Base-by-base conservation (phyloP, 2,113 vertebrate species). In the Microtus ochrogaster region DNA sequence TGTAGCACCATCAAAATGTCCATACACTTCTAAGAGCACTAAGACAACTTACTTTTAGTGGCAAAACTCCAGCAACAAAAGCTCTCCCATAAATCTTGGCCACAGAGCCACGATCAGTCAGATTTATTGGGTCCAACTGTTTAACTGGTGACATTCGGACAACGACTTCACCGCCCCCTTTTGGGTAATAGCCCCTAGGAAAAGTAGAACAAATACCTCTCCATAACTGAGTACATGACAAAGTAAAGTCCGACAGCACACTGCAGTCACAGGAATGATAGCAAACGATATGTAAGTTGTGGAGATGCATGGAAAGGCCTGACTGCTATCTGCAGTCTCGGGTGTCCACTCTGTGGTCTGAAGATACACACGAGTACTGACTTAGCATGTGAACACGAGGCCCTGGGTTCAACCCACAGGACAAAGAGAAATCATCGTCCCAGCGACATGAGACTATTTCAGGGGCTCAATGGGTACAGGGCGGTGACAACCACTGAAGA, bases 21-120 rank as follows among this genome's bases (percentile, higher is more conserved):
- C 2, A 26, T 14, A 79, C 30, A 89, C 30, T 76, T 97, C n/a
- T 49, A 96, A 65, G 92, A 92, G 81, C 81, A 70, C 85, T 72
- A 65, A 10, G 24, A 52, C n/a, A 78, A 98, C 98, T 98, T 98
- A 99, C 99, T 98, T 99, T 99, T 97, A 98, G 99, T 68, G 99
- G 99, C 94, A 99, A 98, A 3, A 99, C 99, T 87, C 99, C 99
- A 21, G 99, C 99, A 30, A 99, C 99, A 85, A 99, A 99, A 3
- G 99, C 99, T 95, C 99, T 98, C 92, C 99, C 99, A 33, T 99
- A 98, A 93, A 99, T 99, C 98, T 99, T 99, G 30, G 99, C 99
- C 98, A 99, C 99, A 79, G 98, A 99, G 95, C 99, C 99, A 98
- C 99, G 98, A 89, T 99, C 99, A 10, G 96, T 99, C 98, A 99